Evolutionary conservation across 2,888 invertebrate species (phyloP), one percentile per base, ranked within the genome.

Genomic region (Agrochola lychnidis): DNA sequence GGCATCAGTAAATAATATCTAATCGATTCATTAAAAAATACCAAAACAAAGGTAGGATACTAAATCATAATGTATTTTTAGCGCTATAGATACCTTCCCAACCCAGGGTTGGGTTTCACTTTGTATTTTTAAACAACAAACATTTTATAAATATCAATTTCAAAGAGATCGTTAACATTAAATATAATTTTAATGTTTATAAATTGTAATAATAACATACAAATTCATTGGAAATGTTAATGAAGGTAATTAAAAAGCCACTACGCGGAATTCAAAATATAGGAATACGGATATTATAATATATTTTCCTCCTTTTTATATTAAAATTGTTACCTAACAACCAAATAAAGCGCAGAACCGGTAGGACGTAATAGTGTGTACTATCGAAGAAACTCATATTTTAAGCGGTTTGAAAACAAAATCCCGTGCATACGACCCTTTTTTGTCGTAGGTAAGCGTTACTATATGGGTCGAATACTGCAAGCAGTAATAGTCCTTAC

Each of bases 201-300:
- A 42, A 53, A 48, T 22, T 19, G 5, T 51, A 16, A 2, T 25
- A 42, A 12, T 42, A 79, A 9, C 22, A 16, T 22, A 74, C 14
- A 75, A 75, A 59, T 48, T 81, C 59, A 56, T 40, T n/a, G 40
- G 76, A 78, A 81, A 30, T 61, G 12, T 4, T 75, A 81, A 75
- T 64, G 40, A 66, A 45, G 12, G 30, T 56, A 61, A 66, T 61
- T 56, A 67, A 53, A 66, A 51, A 1, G 16, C 4, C 9, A 40
- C 3, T 76, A 81, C 76, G 48, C 12, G 48, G 78, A 76, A 76
- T 76, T 48, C 6, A 30, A 75, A 81, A 81, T 66, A 22, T 42
- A 45, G 36, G 45, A 16, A 25, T 63, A 48, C 14, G 48, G 14
- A 14, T 48, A 48, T 48, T 16, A 4, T 36, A 36, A 36, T 45